These are phyloP conservation scores for Drosophila suboccidentalis DNA, from an alignment of 2,888 invertebrate species.

Conservation along the genomic window DNA sequence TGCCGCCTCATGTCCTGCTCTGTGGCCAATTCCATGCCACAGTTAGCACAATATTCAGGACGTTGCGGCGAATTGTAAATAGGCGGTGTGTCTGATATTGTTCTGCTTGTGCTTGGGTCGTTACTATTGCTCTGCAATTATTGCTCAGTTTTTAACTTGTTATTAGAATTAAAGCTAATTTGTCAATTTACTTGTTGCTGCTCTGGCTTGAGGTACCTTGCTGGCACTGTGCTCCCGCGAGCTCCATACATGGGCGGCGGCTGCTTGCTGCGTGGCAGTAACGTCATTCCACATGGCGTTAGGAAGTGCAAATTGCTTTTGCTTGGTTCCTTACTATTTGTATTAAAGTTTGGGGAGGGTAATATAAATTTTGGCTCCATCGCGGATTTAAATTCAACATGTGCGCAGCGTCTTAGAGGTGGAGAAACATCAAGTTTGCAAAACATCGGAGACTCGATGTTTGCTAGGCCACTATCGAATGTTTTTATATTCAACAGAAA, in stretches of 20 bases:
- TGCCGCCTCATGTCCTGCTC: conserved; percentile 89
- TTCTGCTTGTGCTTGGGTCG: not conserved
- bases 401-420: conserved; percentile 22
- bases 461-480: no score
- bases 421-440: not conserved
- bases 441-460: not conserved
- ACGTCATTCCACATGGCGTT: conserved; percentile 84
- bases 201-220: conserved; percentile 66
- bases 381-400: conserved; percentile 32
- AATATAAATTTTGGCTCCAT: conserved; percentile 81
- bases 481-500: no score
- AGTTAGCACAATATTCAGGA: conserved; percentile 90
- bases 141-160: not conserved
- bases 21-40: conserved; percentile 91
- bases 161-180: not conserved
- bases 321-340: conserved; percentile 35
- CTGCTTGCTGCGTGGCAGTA: conserved; percentile 82
- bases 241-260: conserved; percentile 85
- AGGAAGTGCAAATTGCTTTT: conserved; percentile 69
- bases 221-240: conserved; percentile 83
- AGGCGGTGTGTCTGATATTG: conserved; percentile 26
- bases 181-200: conserved; percentile 34
- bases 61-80: conserved; percentile 37
- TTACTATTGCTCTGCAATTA: conserved; percentile 6
- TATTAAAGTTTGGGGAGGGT: conserved; percentile 82